Percentiles rank a stretch among this genome's conserved stretches.
phyloP scores from a whole-genome alignment of 2,888 invertebrate genomes.

The Stomorhina lunata region DNA sequence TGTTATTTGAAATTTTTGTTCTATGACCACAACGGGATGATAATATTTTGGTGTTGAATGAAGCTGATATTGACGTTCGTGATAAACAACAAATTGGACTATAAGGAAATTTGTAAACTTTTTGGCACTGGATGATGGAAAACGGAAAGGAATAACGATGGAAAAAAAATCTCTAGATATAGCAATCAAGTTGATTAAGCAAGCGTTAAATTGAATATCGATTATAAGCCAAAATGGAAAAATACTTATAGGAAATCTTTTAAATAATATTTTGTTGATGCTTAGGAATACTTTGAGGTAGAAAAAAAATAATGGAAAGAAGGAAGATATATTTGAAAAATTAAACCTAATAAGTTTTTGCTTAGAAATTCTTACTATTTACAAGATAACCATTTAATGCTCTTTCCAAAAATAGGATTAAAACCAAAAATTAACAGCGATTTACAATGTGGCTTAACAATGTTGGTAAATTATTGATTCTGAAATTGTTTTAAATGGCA shows the following conservation, averaged over 20 bases:
- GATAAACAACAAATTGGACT: conserved; percentile 30
- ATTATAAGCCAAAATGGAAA: conserved; percentile 59
- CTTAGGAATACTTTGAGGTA: neutral
- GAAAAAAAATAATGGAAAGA: neutral
- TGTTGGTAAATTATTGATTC: conserved; percentile 37
- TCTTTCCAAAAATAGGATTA: neutral
- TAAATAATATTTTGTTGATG: neutral
- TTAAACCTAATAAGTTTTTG: too few species aligned
- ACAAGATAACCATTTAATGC: neutral
- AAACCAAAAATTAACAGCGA: neutral
- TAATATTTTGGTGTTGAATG: conserved; percentile 19
- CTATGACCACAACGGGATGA: conserved; percentile 27
- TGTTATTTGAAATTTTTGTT: conserved; percentile 3
- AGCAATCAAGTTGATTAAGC: conserved; percentile 69
- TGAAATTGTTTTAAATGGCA: conserved; percentile 48
- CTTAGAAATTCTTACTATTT: too few species aligned
- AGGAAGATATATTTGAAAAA: neutral
- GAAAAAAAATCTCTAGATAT: conserved; percentile 3
- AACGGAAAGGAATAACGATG: conserved; percentile 44
- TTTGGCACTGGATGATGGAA: conserved; percentile 46
- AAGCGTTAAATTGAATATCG: conserved; percentile 71
- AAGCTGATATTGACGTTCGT: conserved; percentile 19
- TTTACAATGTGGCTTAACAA: neutral
- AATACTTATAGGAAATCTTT: neutral
- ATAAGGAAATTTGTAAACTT: conserved; percentile 18